These are phyloP conservation scores for Clarias macrocephalus DNA, from an alignment of 2,113 vertebrate species.

Conservation along the genomic window DNA sequence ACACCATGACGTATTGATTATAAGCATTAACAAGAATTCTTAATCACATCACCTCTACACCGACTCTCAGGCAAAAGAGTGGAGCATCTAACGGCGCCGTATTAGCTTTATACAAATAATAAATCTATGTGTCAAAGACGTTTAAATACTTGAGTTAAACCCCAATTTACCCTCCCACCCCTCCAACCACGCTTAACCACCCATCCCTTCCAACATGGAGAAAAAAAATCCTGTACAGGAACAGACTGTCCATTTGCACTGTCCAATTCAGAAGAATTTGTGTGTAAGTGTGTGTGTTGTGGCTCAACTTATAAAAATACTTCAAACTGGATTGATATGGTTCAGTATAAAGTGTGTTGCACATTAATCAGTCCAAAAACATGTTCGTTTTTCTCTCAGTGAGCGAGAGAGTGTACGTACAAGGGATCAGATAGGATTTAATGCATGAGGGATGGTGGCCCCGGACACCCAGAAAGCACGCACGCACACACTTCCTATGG, in stretches of 20 bases:
- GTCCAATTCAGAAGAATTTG: slow-evolving; percentile 15
- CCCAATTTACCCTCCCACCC: neutral
- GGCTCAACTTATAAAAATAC: slow-evolving; percentile 69
- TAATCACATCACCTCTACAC: slow-evolving; percentile 63
- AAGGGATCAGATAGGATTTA: slow-evolving; percentile 42
- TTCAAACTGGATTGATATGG: slow-evolving; percentile 62
- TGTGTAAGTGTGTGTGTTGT: slow-evolving; percentile 34
- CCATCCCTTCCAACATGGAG: slow-evolving; percentile 47
- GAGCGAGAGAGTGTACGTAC: slow-evolving; percentile 1
- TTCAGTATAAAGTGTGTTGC: slow-evolving; percentile 51
- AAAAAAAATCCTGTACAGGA: slow-evolving; percentile 58
- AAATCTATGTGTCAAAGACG: slow-evolving; percentile 61
- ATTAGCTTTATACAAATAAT: slow-evolving; percentile 62
- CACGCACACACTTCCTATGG: neutral
- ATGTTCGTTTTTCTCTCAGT: slow-evolving; percentile 2
- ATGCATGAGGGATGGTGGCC: slow-evolving; percentile 11
- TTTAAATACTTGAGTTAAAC: slow-evolving; percentile 70
- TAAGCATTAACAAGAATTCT: slow-evolving; percentile 44
- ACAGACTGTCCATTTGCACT: slow-evolving; percentile 49
- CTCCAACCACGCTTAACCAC: slow-evolving; percentile 41
- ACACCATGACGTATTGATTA: slow-evolving; percentile 59
- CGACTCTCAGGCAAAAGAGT: slow-evolving; percentile 56
- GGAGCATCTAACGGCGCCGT: slow-evolving; percentile 56
- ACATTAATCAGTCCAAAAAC: slow-evolving; percentile 28
- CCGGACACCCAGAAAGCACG: neutral